Evolutionary conservation across 1,140 invertebrate genomes (phyloP).

Genomic region (Ctenoplectra terminalis): DNA sequence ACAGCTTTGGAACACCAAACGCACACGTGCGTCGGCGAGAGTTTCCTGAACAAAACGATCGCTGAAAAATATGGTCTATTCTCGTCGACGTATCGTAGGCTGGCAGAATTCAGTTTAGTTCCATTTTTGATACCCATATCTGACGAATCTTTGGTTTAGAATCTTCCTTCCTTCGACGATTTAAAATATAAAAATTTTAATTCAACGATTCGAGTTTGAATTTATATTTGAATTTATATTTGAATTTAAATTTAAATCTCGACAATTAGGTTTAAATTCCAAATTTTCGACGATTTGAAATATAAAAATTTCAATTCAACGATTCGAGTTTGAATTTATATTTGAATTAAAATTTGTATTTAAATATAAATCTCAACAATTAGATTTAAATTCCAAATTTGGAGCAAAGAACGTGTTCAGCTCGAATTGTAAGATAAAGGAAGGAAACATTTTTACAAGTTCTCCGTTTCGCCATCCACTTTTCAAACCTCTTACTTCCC

Average conservation of each 20-base stretch:
- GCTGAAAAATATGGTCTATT: constrained; percentile 4
- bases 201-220: background rate
- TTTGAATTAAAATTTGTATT: too few species aligned
- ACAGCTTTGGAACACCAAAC: background rate
- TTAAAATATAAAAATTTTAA: too few species aligned
- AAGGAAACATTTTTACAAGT: background rate
- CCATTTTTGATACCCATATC: background rate
- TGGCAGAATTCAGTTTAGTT: background rate
- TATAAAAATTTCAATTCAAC: too few species aligned
- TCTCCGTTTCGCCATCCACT: background rate
- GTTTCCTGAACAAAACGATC: background rate
- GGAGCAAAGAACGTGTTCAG: background rate
- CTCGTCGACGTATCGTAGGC: too few species aligned
- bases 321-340: background rate
- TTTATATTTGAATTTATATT: too few species aligned
- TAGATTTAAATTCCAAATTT: too few species aligned
- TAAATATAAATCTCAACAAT: too few species aligned
- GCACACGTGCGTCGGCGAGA: background rate
- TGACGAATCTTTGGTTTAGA: too few species aligned
- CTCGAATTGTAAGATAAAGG: background rate
- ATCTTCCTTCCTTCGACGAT: too few species aligned
- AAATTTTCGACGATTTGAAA: background rate
- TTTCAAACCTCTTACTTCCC: background rate
- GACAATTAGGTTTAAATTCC: too few species aligned
- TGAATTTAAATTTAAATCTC: too few species aligned